These are phyloP conservation scores for Ectropis crepuscularia DNA, from an alignment of 2,888 invertebrate genomes.

Conservation along the genomic window DNA sequence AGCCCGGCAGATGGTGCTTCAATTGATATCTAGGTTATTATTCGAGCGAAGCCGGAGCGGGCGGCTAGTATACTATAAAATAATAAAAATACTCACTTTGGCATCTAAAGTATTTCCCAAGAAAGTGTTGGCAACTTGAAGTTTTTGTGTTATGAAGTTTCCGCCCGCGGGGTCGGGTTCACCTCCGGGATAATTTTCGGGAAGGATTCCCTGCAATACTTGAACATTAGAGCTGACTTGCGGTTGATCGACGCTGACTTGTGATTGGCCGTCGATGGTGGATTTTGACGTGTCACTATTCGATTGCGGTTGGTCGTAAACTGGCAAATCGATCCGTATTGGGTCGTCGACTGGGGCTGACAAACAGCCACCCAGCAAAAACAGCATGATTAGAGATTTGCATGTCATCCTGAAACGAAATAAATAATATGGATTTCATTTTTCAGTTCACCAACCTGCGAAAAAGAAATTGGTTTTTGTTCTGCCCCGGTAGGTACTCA, in stretches of 20 bases:
- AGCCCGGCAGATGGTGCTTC: no score
- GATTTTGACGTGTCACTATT: conserved; percentile 56
- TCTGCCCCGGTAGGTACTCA: no score
- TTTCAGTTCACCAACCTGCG: no score
- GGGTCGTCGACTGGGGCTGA: conserved; percentile 70
- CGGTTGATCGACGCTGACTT: conserved; percentile 52
- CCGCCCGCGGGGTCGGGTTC: conserved; percentile 49
- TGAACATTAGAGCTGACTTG: conserved; percentile 45
- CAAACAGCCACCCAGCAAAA: conserved; percentile 48
- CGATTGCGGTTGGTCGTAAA: conserved; percentile 64
- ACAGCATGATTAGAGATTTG: conserved; percentile 41
- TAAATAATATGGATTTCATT: no score
- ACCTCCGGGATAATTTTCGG: conserved; percentile 62
- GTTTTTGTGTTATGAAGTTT: conserved; percentile 56
- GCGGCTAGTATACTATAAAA: no score
- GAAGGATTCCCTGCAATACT: conserved; percentile 49
- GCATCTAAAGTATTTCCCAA: conserved; percentile 49
- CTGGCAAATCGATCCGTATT: conserved; percentile 70
- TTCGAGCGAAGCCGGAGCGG: no score
- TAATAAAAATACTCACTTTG: conserved; percentile 41
- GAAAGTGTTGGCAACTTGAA: conserved; percentile 52
- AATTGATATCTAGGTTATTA: no score
- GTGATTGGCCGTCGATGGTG: conserved; percentile 46
- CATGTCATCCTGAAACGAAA: conserved; percentile 60
- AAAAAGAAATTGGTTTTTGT: no score